Base-by-base conservation (phyloP, 2,888 invertebrate genomes). In the Dioctria rufipes region DNA sequence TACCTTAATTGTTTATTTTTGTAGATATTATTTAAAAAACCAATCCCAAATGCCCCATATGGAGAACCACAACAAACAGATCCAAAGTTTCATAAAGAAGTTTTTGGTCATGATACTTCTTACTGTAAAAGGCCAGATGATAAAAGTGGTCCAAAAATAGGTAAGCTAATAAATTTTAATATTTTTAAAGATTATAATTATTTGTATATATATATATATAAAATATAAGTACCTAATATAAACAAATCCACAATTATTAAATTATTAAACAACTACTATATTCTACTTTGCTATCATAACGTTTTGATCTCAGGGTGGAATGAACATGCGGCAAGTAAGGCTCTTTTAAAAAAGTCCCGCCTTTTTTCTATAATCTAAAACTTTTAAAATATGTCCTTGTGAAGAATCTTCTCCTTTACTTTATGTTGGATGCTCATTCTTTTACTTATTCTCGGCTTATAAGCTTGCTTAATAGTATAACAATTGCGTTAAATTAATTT, bases 271-370 rank as follows among this genome's bases (percentile, higher is more conserved):
- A 78, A 80, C 69, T 73, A 80, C 80, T 60, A 80, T 60, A 80
- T 77, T 63, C 46, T 63, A 61, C 49, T 77, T 42, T 63, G 61
- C 63, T 77, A 61, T 13, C 77, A 63, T 61, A 61, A 25, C 25
- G 25, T 25, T 51, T n/a, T 39, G 8, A 46, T 42, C 82, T 84
- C 90, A 95, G 95, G 94, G 90, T 94, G 92, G 90, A 93, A 93
- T 90, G 94, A 94, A 88, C 91, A 93, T 85, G 93, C 94, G 85
- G 92, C 94, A 90, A 94, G 94, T 95, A 92, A 94, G 94, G 91
- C 81, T 63, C 61, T 63, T 63, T 77, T 58, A 63, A 75, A 58
- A 60, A 40, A 40, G 13, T 42, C 58, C 25, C 40, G 60, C 73
- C 66, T 63, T 71, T 73, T 61, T 58, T 80, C 37, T 73, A 63